Evolutionary conservation across 2,888 invertebrate species (phyloP).

Genomic region (Sisyra nigra): DNA sequence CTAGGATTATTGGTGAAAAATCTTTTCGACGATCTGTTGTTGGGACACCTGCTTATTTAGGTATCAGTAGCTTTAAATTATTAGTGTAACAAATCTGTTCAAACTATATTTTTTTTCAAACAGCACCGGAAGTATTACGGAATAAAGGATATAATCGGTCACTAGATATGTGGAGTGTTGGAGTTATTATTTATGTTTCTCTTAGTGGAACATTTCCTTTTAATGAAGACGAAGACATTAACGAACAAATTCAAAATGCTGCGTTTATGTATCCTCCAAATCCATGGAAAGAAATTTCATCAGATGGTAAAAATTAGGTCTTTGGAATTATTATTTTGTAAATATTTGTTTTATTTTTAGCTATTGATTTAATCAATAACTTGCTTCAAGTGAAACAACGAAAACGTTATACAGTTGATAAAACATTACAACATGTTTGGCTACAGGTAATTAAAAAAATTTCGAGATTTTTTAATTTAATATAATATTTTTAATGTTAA

Average conservation of each 20-base stretch:
- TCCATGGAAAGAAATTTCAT: conserved; percentile 95
- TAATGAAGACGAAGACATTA: conserved; percentile 99
- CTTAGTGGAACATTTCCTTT: conserved; percentile 98
- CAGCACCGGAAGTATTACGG: conserved; percentile 92
- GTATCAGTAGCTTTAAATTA: too few species aligned
- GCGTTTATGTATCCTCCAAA: conserved; percentile 99
- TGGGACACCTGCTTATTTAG: conserved; percentile 96
- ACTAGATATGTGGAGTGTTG: conserved; percentile 99
- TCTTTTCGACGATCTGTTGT: conserved; percentile 95
- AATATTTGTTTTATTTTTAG: conserved; percentile 35
- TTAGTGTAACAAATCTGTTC: background rate
- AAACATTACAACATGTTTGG: conserved; percentile 89
- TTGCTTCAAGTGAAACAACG: conserved; percentile 92
- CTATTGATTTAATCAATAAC: conserved; percentile 95
- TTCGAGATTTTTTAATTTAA: background rate
- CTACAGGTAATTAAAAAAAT: conserved; percentile 53
- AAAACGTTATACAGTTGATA: conserved; percentile 91
- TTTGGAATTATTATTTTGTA: background rate
- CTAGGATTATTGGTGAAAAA: conserved; percentile 96
- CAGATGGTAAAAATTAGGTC: conserved; percentile 44
- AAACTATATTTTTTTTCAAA: background rate
- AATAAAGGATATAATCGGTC: conserved; percentile 99
- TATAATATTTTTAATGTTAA: too few species aligned
- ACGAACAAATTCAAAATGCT: conserved; percentile 98
- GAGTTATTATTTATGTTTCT: conserved; percentile 97